phyloP scores from a whole-genome alignment of 2,888 invertebrate genomes.

The Bombylius major region DNA sequence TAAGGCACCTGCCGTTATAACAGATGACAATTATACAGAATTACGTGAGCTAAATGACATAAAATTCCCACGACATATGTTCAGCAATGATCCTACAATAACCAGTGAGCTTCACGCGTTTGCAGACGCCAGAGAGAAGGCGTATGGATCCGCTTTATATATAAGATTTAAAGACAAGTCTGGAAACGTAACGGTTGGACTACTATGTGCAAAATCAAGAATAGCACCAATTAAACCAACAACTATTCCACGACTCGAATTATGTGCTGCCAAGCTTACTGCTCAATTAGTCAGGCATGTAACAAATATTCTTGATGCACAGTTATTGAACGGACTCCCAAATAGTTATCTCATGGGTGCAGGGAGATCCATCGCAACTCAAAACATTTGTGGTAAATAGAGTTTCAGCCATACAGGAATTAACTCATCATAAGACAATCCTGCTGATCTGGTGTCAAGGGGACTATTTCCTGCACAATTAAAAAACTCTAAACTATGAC shows the following conservation, averaged over 20 bases:
- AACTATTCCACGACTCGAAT: constrained; percentile 9
- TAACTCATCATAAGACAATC: no score
- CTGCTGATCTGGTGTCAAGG: no score
- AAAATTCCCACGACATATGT: not conserved
- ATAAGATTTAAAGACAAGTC: not conserved
- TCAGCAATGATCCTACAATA: not conserved
- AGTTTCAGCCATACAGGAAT: no score
- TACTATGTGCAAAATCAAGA: constrained; percentile 6
- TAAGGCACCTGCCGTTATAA: no score
- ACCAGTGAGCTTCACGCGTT: not conserved
- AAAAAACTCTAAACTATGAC: no score
- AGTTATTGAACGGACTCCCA: no score
- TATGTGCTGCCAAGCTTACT: not conserved
- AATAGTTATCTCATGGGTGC: no score
- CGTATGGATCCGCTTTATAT: not conserved
- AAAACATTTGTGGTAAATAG: no score
- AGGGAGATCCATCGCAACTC: no score
- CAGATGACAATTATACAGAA: not conserved
- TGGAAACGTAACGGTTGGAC: not conserved
- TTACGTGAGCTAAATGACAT: not conserved
- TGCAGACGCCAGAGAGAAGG: not conserved
- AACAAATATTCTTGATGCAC: no score
- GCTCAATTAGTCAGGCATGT: no score
- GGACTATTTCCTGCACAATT: no score
- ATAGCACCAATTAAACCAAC: constrained; percentile 4